phyloP scores from a whole-genome alignment of 2,797 vertebrate genomes.

The Centropyge bicolor region DNA sequence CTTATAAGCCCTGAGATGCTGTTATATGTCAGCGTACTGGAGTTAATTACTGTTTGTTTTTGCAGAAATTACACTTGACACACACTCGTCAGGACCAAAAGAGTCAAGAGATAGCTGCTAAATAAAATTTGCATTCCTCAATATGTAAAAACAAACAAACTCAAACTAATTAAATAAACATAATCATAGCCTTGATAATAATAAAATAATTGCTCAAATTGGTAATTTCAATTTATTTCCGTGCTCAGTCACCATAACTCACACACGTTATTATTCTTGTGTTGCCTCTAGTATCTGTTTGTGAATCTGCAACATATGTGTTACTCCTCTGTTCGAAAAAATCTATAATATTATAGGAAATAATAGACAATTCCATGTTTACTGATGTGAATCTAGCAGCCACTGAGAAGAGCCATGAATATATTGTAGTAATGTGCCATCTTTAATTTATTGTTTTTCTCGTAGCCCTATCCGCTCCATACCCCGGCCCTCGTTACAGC shows the following conservation, averaged over 20 bases:
- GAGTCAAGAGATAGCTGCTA: not conserved
- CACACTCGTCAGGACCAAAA: not conserved
- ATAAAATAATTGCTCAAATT: not conserved
- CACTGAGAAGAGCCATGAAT: not conserved
- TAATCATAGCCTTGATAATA: not conserved
- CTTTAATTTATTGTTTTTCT: constrained; percentile 30
- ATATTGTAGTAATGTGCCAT: constrained; percentile 4
- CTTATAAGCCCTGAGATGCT: not conserved
- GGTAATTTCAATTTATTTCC: not conserved
- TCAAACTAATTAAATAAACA: not conserved
- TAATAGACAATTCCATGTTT: constrained; percentile 11
- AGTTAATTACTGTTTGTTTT: not conserved
- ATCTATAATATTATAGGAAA: not conserved
- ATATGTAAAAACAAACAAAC: not conserved
- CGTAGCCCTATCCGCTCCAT: not conserved
- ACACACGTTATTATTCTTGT: not conserved
- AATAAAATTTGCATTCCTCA: not conserved
- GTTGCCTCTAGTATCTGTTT: not conserved
- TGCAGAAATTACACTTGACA: constrained; percentile 4
- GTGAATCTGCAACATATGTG: not conserved
- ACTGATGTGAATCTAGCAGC: constrained; percentile 23
- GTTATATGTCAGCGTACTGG: not conserved
- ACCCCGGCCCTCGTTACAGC: not conserved
- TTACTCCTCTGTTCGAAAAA: not conserved
- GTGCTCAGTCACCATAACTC: not conserved